Evolutionary conservation across 2,888 invertebrate genomes (phyloP), one percentile per base, ranked within the genome.

Genomic region (Rhingia rostrata): DNA sequence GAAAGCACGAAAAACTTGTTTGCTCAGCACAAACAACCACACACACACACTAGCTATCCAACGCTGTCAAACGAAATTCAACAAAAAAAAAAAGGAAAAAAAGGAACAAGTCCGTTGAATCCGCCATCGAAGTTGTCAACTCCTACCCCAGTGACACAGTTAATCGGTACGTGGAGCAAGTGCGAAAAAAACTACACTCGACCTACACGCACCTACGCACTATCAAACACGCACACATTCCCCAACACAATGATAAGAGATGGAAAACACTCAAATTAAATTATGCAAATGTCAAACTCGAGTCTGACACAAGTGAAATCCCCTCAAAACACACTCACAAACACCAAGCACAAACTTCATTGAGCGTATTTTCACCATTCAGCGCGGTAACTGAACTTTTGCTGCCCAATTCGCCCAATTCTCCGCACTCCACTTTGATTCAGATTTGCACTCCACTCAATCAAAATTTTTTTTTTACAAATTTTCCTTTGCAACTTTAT

Each of bases 1-100:
- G 70, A 82, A 77, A 78, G 83, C 74, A 74, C 79, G 58, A 61
- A 53, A 61, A 63, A 69, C 51, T 74, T 66, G 49, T 51, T 54
- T 54, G 53, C 33, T 33, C n/a, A 9, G 9, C 39, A 60, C 4
- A 22, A 22, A 22, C 10, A 12, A 4, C 10, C 45, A 51, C 53
- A 63, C 37, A 73, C 51, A 14, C 37, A 22, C 47, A 47, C n/a
- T 41, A 22, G 22, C 22, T 22, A 22, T 22, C 1, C 22, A 22
- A 22, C 22, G 22, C 22, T 22, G 22, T 33, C 3, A 70, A 33
- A n/a, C 49, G 35, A 39, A 39, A 7, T 4, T 4, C 32, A 58
- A 22, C n/a, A 32, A 32, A 32, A 9, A 6, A 30, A 56, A 14
- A 12, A 56, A 10, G 14, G 60, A 60, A 41, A 45, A 12, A 22